These are phyloP conservation scores for Bombyx huttoni DNA, from an alignment of 2,888 invertebrate genomes.

Conservation along the genomic window DNA sequence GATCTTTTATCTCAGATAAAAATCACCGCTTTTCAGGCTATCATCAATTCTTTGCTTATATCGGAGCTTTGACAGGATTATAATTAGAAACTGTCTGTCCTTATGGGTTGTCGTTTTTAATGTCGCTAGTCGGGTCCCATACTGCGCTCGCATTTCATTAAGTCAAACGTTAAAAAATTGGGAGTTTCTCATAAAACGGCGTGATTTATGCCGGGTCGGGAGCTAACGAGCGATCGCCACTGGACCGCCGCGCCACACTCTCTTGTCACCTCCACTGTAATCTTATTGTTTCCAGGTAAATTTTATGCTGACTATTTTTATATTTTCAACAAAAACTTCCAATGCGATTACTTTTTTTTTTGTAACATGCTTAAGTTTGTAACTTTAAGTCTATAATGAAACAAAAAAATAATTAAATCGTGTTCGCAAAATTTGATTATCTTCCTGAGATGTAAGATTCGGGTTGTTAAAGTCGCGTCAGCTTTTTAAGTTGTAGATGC, in stretches of 20 bases:
- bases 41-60: slow-evolving; percentile 67
- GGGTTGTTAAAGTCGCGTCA: slow-evolving; percentile 40
- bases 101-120: slow-evolving; percentile 68
- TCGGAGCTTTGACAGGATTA: slow-evolving; percentile 69
- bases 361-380: neutral
- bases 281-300: slow-evolving; percentile 2
- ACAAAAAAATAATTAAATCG: neutral
- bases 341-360: neutral
- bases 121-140: slow-evolving; percentile 68
- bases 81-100: slow-evolving; percentile 69
- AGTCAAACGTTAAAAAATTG: slow-evolving; percentile 58
- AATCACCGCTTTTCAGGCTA: slow-evolving; percentile 53
- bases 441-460: slow-evolving; percentile 6
- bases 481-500: slow-evolving; percentile 64
- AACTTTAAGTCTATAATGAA: neutral
- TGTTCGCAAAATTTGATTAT: slow-evolving; percentile 7
- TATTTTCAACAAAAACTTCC: neutral
- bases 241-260: slow-evolving; percentile 19
- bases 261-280: slow-evolving; percentile 5
- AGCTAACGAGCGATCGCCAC: slow-evolving; percentile 62
- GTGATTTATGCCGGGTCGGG: slow-evolving; percentile 68
- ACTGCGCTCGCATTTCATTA: slow-evolving; percentile 72
- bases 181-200: slow-evolving; percentile 62
- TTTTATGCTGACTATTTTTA: neutral
- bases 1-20: slow-evolving; percentile 56